Evolutionary conservation across 1,140 invertebrate genomes (phyloP).

Genomic region (Drosophila ananassae): DNA sequence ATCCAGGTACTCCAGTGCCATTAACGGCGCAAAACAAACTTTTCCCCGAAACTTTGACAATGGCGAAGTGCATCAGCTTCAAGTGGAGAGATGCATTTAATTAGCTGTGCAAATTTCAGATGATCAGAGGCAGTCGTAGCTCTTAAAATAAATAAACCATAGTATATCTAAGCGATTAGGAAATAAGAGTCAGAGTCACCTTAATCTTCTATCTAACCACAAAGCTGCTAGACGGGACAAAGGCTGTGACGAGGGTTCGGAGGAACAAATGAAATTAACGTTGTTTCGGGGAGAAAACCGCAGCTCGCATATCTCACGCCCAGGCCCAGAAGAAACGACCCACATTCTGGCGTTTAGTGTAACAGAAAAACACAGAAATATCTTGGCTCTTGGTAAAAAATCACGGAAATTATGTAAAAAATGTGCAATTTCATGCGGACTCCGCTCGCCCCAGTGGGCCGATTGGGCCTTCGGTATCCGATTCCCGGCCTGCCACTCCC

Average conservation of each 20-base stretch:
- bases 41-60: slow-evolving; percentile 52
- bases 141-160: background rate
- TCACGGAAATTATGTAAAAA: slow-evolving; percentile 71
- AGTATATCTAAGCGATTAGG: too few species aligned
- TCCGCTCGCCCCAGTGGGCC: slow-evolving; percentile 22
- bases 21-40: slow-evolving; percentile 42
- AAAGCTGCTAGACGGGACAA: background rate
- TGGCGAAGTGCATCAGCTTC: slow-evolving; percentile 39
- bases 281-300: slow-evolving; percentile 35
- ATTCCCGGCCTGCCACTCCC: slow-evolving; percentile 25
- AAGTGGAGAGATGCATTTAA: slow-evolving; percentile 14
- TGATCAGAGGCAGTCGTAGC: background rate
- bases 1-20: slow-evolving; percentile 45
- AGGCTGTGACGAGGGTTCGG: slow-evolving; percentile 66
- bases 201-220: slow-evolving; percentile 1
- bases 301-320: slow-evolving; percentile 67
- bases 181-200: slow-evolving; percentile 3
- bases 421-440: slow-evolving; percentile 77
- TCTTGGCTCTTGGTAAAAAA: slow-evolving; percentile 24
- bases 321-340: slow-evolving; percentile 37
- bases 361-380: slow-evolving; percentile 16
- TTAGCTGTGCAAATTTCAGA: background rate
- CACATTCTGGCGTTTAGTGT: slow-evolving; percentile 62
- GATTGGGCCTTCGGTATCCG: slow-evolving; percentile 34
- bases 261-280: slow-evolving; percentile 33